Conservation (phyloP, 2,888 invertebrate species). For the Onchidella celtica region DNA sequence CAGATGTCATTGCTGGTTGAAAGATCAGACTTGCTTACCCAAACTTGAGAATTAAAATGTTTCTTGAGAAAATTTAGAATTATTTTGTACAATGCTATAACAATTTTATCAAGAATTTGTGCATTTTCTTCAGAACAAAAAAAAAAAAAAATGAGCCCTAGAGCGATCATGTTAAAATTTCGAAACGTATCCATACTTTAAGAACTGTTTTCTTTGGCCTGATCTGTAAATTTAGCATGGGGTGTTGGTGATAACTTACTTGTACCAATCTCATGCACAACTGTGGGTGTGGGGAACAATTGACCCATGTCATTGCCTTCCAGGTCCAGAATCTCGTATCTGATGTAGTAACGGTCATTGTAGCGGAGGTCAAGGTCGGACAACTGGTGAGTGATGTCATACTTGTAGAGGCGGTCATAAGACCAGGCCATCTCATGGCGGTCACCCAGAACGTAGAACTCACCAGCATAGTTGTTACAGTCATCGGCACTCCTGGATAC, state of each 20-base stretch:
- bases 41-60: too few relatives aligned
- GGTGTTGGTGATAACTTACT: constrained; percentile 33
- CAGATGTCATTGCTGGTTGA: too few relatives aligned
- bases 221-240: too few relatives aligned
- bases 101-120: too few relatives aligned
- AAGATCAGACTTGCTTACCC: too few relatives aligned
- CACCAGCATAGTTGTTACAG: constrained; percentile 47
- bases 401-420: constrained; percentile 55
- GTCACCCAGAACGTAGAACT: constrained; percentile 56
- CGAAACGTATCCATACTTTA: too few relatives aligned
- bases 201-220: too few relatives aligned
- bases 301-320: constrained; percentile 45
- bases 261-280: constrained; percentile 46
- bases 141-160: too few relatives aligned
- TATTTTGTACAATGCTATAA: too few relatives aligned
- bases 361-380: constrained; percentile 40
- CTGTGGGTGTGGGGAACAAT: constrained; percentile 45
- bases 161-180: too few relatives aligned
- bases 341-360: constrained; percentile 51
- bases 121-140: too few relatives aligned
- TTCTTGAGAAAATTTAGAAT: too few relatives aligned
- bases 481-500: not conserved
- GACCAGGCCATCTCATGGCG: constrained; percentile 56
- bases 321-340: constrained; percentile 45
- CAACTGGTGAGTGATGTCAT: constrained; percentile 56